Percentiles rank a stretch among this genome's conserved stretches.
Evolutionary conservation across 2,888 invertebrate genomes (phyloP).

Genomic region (Dryadula phaetusa): DNA sequence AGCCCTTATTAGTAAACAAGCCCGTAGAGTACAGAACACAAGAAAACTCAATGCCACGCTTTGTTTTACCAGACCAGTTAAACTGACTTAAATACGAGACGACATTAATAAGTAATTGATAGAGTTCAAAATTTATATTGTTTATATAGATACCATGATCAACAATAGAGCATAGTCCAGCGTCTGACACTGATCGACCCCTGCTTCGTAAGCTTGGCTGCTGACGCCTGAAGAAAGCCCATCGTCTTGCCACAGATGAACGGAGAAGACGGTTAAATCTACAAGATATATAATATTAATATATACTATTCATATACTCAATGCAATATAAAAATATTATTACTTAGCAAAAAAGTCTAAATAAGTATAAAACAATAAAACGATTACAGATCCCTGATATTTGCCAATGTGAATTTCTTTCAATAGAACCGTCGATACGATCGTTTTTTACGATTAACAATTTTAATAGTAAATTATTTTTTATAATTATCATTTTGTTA

Average conservation of each 20-base stretch:
- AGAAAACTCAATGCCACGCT: not conserved
- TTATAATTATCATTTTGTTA: no score
- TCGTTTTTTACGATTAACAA: no score
- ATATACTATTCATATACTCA: not conserved
- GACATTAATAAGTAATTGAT: not conserved
- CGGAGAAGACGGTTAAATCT: conserved; percentile 74
- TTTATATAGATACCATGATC: conserved; percentile 66
- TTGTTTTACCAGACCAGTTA: not conserved
- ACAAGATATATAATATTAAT: conserved; percentile 6
- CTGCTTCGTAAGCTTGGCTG: conserved; percentile 55
- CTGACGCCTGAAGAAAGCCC: conserved; percentile 66
- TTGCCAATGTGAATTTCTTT: no score
- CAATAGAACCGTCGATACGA: no score
- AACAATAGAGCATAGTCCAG: conserved; percentile 66
- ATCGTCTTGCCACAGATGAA: conserved; percentile 68
- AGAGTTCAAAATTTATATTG: not conserved
- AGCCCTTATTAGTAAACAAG: no score
- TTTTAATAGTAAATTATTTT: no score
- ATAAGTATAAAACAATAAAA: no score
- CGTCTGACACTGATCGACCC: conserved; percentile 73
- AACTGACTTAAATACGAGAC: no score
- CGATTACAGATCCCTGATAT: no score
- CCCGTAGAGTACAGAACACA: no score
- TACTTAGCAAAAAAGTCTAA: no score
- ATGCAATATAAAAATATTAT: not conserved